Percentiles rank a stretch among this genome's conserved stretches.
Evolutionary conservation across 2,113 vertebrate species (phyloP).

Genomic region (Mohoua ochrocephala): DNA sequence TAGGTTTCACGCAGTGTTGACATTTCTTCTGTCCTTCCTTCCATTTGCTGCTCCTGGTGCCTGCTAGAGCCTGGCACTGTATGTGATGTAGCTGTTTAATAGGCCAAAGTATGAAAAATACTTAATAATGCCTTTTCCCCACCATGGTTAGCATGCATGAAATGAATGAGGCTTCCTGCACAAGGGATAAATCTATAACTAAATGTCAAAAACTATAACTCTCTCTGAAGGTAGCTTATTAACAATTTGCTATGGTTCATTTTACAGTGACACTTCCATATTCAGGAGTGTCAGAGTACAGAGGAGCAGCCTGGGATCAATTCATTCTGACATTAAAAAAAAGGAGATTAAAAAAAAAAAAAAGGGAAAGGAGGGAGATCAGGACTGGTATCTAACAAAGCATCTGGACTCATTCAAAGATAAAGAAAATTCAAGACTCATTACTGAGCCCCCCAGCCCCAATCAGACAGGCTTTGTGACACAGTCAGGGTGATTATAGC

Average conservation of each 20-base stretch:
- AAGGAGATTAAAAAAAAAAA: neutral
- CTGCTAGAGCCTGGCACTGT: neutral
- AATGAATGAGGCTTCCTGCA: constrained; percentile 46
- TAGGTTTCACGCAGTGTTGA: neutral
- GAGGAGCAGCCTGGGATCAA: constrained; percentile 59
- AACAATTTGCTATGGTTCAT: constrained; percentile 68
- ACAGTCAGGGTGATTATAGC: neutral
- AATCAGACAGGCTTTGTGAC: neutral
- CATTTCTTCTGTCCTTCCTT: neutral
- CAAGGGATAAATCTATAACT: constrained; percentile 56
- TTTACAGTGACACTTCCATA: constrained; percentile 71
- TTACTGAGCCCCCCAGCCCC: neutral
- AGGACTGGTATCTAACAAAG: constrained; percentile 44
- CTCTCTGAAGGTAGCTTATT: constrained; percentile 68
- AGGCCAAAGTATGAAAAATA: constrained; percentile 36
- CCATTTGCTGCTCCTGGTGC: neutral
- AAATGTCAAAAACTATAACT: constrained; percentile 69
- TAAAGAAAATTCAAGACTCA: constrained; percentile 49
- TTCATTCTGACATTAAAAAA: constrained; percentile 49
- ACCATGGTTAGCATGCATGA: constrained; percentile 47
- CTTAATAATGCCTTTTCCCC: constrained; percentile 40
- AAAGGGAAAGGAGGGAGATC: neutral
- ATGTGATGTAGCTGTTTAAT: constrained; percentile 13
- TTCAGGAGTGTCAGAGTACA: constrained; percentile 59
- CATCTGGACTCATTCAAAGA: constrained; percentile 59